These are phyloP conservation scores for Talpa occidentalis DNA, from an alignment of 2,113 vertebrate genomes.

Conservation along the genomic window DNA sequence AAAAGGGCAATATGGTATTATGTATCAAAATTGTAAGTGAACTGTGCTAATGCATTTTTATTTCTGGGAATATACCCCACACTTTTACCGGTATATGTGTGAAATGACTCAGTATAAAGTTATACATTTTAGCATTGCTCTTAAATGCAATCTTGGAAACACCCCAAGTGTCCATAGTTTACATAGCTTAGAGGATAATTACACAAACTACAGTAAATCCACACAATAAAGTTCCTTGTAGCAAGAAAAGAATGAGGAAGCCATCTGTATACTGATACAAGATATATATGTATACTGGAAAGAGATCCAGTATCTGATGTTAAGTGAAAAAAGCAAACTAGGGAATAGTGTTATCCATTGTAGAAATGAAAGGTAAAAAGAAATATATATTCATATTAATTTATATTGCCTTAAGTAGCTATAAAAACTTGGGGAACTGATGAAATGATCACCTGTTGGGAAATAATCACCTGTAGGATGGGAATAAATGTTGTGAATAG, in stretches of 20 bases:
- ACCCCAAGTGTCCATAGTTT: neutral
- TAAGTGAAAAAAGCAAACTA: neutral
- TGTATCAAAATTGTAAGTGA: neutral
- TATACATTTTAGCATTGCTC: neutral
- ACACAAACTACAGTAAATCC: neutral
- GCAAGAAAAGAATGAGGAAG: conserved; percentile 16
- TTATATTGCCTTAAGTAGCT: neutral
- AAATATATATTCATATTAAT: neutral
- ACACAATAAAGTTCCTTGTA: neutral
- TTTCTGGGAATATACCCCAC: neutral
- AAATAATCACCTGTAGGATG: too few species aligned
- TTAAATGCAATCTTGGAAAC: neutral
- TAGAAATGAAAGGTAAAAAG: neutral
- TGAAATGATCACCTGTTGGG: neutral
- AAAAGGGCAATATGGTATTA: neutral
- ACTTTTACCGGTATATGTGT: neutral
- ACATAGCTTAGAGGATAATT: neutral
- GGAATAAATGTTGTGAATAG: neutral
- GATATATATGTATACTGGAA: too few species aligned
- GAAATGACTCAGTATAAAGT: neutral
- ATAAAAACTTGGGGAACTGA: neutral
- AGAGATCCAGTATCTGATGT: neutral
- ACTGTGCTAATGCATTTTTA: neutral
- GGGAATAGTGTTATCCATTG: neutral
- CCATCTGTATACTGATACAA: neutral